Evolutionary conservation across 2,113 vertebrate species (phyloP).

Genomic region (Alligator sinensis): DNA sequence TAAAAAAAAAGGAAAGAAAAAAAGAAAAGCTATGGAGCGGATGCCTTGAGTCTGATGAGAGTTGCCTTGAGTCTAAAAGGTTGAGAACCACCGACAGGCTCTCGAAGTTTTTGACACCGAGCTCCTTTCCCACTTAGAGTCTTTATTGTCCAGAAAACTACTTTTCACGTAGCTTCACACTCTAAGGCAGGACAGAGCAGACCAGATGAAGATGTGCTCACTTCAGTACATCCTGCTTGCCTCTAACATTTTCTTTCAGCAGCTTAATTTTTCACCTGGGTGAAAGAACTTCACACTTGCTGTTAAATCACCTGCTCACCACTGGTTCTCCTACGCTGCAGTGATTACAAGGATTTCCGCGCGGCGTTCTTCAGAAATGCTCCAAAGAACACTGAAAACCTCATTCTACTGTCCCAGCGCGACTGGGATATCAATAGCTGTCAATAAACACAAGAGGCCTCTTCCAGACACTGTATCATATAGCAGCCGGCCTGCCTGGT

Average conservation of each 20-base stretch:
- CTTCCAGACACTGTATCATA: background rate
- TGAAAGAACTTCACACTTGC: background rate
- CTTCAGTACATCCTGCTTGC: background rate
- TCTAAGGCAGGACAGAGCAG: fast-evolving
- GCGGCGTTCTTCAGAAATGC: background rate
- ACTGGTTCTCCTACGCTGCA: background rate
- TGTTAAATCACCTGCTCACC: background rate
- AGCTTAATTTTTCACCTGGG: background rate
- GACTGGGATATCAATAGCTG: background rate
- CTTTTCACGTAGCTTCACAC: fast-evolving
- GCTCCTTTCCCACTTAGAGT: background rate
- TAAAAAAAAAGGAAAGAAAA: no score
- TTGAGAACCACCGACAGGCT: background rate
- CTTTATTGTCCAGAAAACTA: fast-evolving
- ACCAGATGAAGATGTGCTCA: background rate
- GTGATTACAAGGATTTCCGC: background rate
- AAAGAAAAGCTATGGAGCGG: no score
- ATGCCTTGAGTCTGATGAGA: no score
- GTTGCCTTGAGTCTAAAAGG: no score
- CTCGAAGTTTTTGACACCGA: background rate
- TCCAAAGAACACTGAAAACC: background rate
- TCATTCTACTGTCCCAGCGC: background rate
- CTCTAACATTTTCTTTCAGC: fast-evolving
- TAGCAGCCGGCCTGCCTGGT: constrained; percentile 5
- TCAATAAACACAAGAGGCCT: constrained; percentile 17